Evolutionary conservation across 1,140 invertebrate genomes (phyloP), one percentile per base, ranked within the genome.

Genomic region (Manduca sexta): DNA sequence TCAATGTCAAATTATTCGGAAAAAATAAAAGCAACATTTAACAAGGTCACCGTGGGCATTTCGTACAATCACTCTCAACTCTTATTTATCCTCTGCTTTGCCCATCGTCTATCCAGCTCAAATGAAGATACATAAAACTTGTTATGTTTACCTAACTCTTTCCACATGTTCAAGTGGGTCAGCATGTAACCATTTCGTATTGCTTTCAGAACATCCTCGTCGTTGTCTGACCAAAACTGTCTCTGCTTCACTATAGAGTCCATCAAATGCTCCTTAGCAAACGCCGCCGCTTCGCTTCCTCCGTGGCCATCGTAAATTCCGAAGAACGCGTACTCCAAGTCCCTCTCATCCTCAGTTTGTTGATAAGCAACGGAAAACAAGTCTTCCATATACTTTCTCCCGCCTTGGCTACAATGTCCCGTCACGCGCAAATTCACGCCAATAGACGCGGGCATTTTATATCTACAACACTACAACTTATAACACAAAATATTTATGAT

Each of bases 371-470:
- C 95, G 49, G 93, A 94, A 89, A 97, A 97, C 86, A 95, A 95
- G 89, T 99, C 97, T 90, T 99, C 97, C 97, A 99, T 99, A 84
- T 99, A 98, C 82, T 97, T 97, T 66, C 97, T 90, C 51, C 95
- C 96, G 68, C 97, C 97, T 90, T 98, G 97, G 84, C 95, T 95
- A 81, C 95, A 96, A 81, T 97, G 95, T 52, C 95, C 96, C 52
- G 96, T 98, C 38, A 98, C 96, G 58, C 97, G 91, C 69, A 98
- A 89, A 89, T 97, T 97, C 54, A 97, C 94, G 62, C 95, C 95
- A 69, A 95, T 94, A 63, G 92, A 94, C 49, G 92, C 88, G 74
- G 92, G 89, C 92, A 93, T 94, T 76, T 81, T 83, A 60, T 55
- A 69, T 64, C 67, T 65, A 82, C 57, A 62, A 69, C 64, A 79